Evolutionary conservation across 2,797 vertebrate species (phyloP).

Genomic region (Sebastes melanostomus): DNA sequence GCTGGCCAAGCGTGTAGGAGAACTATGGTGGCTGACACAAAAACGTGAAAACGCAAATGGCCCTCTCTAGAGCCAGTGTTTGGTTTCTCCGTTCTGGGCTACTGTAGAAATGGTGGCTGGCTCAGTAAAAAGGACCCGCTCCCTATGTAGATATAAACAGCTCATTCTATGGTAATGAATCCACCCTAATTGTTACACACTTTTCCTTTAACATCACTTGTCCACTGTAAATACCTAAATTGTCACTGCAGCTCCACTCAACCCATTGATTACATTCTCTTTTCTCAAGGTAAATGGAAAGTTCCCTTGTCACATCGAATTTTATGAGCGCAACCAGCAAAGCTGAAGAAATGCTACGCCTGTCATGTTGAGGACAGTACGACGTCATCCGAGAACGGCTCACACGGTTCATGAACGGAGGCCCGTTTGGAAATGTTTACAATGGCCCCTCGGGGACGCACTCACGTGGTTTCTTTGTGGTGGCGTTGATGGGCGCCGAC

Average conservation of each 20-base stretch:
- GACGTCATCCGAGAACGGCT: not conserved
- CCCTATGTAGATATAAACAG: too few relatives aligned
- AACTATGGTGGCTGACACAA: too few relatives aligned
- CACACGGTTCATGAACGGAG: slow-evolving; percentile 1
- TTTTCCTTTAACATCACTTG: not conserved
- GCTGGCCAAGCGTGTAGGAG: too few relatives aligned
- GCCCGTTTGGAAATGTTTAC: slow-evolving; percentile 14
- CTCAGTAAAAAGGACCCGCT: too few relatives aligned
- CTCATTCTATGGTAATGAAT: too few relatives aligned
- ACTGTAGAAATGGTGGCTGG: too few relatives aligned
- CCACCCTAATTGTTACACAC: too few relatives aligned
- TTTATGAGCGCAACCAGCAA: slow-evolving; percentile 1
- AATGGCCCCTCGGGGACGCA: slow-evolving; percentile 30
- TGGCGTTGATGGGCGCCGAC: slow-evolving; percentile 89
- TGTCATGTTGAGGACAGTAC: slow-evolving; percentile 17
- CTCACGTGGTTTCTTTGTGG: slow-evolving; percentile 95
- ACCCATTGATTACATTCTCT: not conserved
- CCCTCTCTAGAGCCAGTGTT: too few relatives aligned
- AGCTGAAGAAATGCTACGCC: slow-evolving; percentile 1
- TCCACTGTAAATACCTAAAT: not conserved
- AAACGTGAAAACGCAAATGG: too few relatives aligned
- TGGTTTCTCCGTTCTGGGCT: too few relatives aligned
- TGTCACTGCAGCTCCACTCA: not conserved
- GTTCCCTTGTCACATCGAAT: slow-evolving; percentile 18
- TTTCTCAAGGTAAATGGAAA: slow-evolving; percentile 8